Evolutionary conservation across 2,113 vertebrate genomes (phyloP), one percentile per base, ranked within the genome.

Genomic region (Mesoclemmys tuberculata): DNA sequence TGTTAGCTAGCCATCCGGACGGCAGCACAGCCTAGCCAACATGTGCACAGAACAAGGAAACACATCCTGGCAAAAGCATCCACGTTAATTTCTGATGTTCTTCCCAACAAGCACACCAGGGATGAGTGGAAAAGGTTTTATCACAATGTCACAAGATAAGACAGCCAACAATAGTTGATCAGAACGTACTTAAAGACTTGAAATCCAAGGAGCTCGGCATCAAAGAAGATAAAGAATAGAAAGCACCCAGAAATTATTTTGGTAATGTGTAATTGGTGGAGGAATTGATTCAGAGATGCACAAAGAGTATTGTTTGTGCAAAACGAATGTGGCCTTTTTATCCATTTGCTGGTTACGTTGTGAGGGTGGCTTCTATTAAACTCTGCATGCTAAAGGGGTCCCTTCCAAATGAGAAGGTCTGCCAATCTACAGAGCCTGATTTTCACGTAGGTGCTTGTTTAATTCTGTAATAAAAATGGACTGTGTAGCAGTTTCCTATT

Each of bases 91-190:
- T 41, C 38, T 46, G 24, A 75, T 24, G 74, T 46, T 46, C 13
- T 27, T 44, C 46, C 74, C 24, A 75, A 75, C 6, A 75, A 46
- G 74, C 74, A 75, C 5, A 14, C 38, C 27, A 26, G 74, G 21
- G 10, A 78, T 13, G 10, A 51, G 41, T 8, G 82, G 5, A 27
- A 44, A 44, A 54, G 5, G 5, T 4, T 5, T 71, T 68, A 6
- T n/a, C 4, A 1, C 0, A 11, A 35, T 46, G 41, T 38, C 41
- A 44, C 41, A 75, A 8, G 22, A 75, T 44, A 44, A 75, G 71
- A 75, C 41, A 27, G 22, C 21, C 35, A 68, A 38, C 0, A 8
- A 68, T 21, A 75, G 41, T 27, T 26, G 71, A 24, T 11, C 22
- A 13, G 71, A 75, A 46, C 5, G 27, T 41, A 75, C 12, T 13